These are phyloP conservation scores for Panurus biarmicus DNA, from an alignment of 2,113 vertebrate species.

Conservation along the genomic window DNA sequence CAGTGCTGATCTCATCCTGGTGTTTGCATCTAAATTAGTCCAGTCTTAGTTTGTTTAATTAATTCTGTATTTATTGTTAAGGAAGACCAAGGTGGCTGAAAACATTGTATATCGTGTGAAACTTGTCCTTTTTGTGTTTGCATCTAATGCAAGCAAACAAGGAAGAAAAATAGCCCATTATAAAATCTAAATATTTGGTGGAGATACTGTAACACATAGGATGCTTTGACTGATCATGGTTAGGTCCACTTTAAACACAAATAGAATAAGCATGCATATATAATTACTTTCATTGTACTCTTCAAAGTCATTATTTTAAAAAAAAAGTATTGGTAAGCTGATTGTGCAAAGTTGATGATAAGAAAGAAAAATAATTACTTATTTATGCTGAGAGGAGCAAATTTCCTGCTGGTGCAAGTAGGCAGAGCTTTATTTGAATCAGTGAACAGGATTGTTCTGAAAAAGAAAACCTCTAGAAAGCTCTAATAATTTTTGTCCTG, in stretches of 20 bases:
- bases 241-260: background rate
- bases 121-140: background rate
- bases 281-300: background rate
- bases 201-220: background rate
- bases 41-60: background rate
- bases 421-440: background rate
- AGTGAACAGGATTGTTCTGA: background rate
- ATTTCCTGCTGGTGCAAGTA: background rate
- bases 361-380: background rate
- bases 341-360: background rate
- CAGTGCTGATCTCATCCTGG: background rate
- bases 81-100: background rate
- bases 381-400: background rate
- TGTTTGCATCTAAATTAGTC: background rate
- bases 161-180: background rate
- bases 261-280: background rate
- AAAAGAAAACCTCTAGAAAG: constrained; percentile 12
- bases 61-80: background rate
- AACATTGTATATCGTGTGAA: background rate
- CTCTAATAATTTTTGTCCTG: constrained; percentile 17
- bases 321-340: background rate
- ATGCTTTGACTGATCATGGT: background rate
- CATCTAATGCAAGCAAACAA: background rate
- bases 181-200: background rate
- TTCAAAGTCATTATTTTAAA: background rate